Conservation (phyloP, 1,140 invertebrate species). For the Zaprionus davidi region DNA sequence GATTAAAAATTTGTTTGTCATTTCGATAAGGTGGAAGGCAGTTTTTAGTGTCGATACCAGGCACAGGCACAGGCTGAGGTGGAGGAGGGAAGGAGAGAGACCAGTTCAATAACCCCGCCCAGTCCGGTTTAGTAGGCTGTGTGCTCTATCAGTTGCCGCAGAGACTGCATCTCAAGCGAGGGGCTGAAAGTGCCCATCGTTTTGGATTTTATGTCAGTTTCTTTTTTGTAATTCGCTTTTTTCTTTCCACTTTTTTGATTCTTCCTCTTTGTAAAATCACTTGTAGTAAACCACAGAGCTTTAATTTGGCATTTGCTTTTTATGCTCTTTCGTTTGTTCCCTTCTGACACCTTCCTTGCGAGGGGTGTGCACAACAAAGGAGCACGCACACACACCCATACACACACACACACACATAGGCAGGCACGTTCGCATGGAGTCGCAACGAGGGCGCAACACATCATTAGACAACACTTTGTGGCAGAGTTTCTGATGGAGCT, state of each 20-base stretch:
- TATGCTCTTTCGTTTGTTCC: conserved; percentile 23
- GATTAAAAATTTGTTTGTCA: conserved; percentile 82
- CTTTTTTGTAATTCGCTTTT: conserved; percentile 25
- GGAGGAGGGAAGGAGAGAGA: not conserved
- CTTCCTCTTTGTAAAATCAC: conserved; percentile 29
- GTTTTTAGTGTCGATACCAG: conserved; percentile 53
- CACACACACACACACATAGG: conserved; percentile 12
- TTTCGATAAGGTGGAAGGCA: conserved; percentile 68
- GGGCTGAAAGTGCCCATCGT: conserved; percentile 47
- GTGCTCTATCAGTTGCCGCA: conserved; percentile 65
- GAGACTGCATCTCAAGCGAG: conserved; percentile 48
- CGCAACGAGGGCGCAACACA: conserved; percentile 47
- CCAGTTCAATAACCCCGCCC: conserved; percentile 69
- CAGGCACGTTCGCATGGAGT: conserved; percentile 7
- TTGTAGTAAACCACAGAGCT: conserved; percentile 54
- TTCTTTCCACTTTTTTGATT: not conserved
- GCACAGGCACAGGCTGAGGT: conserved; percentile 11
- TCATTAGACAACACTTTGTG: conserved; percentile 62
- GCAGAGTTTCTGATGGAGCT: conserved; percentile 2
- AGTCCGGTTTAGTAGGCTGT: conserved; percentile 38
- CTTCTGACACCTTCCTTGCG: conserved; percentile 30
- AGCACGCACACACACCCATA: conserved; percentile 8
- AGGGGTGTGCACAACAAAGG: conserved; percentile 24
- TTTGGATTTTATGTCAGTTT: conserved; percentile 42
- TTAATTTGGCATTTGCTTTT: conserved; percentile 57